Evolutionary conservation across 2,888 invertebrate species (phyloP), one percentile per base, ranked within the genome.

Genomic region (Steromphala cineraria): DNA sequence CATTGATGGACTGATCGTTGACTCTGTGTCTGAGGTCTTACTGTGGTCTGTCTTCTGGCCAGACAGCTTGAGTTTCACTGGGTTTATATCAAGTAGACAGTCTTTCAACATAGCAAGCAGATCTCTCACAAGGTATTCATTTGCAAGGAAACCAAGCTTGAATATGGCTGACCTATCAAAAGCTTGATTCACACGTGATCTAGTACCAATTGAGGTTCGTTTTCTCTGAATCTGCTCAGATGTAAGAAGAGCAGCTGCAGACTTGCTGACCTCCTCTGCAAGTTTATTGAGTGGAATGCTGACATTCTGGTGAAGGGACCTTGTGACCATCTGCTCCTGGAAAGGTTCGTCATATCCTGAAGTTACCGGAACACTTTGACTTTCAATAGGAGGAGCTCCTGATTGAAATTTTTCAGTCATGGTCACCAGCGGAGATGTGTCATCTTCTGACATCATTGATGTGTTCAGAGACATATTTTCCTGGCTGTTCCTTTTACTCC

Each of bases 81-180:
- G 84, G 76, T 86, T 88, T n/a, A 92, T 82, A 80, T 91, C 90
- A n/a, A 89, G 36, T 7, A 92, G 80, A 55, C 89, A 89, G n/a
- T 90, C 91, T 80, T 91, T 91, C 13, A 92, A 80, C 84, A 90
- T 80, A 5, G 87, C 83, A 3, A 92, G 84, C 75, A 92, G 85
- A 82, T 93, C 93, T 24, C 92, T 80, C 0, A 90, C 89, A 2
- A 91, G 75, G 77, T 90, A 91, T 36, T 91, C 91, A 86, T 90
- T 91, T n/a, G 85, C 86, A 53, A 91, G 74, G 79, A 91, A 91
- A 15, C 90, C 90, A 21, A 91, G 82, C 15, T 84, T 83, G 8
- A 82, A 81, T 15, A 76, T 40, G 17, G 28, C 53, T 8, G 31
- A 31, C 55, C 31, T 76, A 28, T 76, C 76, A 19, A 19, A 28